phyloP scores from a whole-genome alignment of 2,888 invertebrate genomes.

The Drosophila fulvimacula region DNA sequence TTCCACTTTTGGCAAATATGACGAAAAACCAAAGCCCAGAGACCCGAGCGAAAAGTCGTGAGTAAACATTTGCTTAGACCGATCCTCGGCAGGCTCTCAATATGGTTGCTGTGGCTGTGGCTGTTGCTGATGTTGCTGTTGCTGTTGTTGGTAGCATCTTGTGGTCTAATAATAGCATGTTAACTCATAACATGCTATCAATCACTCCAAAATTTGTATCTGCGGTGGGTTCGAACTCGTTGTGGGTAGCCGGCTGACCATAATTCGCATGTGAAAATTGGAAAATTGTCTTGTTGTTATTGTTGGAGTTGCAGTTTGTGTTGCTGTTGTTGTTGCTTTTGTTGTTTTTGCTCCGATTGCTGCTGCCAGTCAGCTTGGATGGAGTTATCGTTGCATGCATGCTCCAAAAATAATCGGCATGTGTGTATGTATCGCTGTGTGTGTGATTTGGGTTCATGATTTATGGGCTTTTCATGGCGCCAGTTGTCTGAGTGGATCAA shows the following conservation, averaged over 20 bases:
- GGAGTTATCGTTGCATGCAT: conserved; percentile 66
- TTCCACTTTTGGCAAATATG: conserved; percentile 76
- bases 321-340: conserved; percentile 8
- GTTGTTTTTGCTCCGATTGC: conserved; percentile 7
- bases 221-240: conserved; percentile 55
- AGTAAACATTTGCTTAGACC: conserved; percentile 72
- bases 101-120: conserved; percentile 31
- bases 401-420: conserved; percentile 46
- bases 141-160: conserved; percentile 74
- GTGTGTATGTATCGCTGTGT: conserved; percentile 17
- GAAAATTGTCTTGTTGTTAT: conserved; percentile 65
- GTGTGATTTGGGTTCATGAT: conserved; percentile 34
- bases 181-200: conserved; percentile 82
- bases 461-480: conserved; percentile 57
- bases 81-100: conserved; percentile 46
- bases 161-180: conserved; percentile 78
- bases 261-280: conserved; percentile 81
- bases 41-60: conserved; percentile 64
- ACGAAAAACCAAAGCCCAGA: conserved; percentile 63
- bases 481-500: conserved; percentile 36
- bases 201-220: conserved; percentile 73
- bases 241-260: conserved; percentile 42
- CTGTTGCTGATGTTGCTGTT: conserved; percentile 39
- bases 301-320: conserved; percentile 29
- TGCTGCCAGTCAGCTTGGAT: conserved; percentile 34